Conservation (phyloP, 1,140 invertebrate species). For the Zaprionus lachaisei region DNA sequence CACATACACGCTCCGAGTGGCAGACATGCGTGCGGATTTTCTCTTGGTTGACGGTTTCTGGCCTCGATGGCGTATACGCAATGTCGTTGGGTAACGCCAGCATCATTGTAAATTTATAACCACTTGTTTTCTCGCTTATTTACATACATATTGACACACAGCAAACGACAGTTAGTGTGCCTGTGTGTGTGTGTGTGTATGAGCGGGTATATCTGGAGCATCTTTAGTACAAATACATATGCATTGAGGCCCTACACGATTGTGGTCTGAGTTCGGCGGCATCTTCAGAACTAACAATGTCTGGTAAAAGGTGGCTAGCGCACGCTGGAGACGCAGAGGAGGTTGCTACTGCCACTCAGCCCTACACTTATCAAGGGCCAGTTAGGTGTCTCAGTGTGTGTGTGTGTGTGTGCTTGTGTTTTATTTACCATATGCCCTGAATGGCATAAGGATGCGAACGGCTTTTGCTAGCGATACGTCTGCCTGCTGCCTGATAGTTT, state of each 20-base stretch:
- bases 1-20: slow-evolving; percentile 6
- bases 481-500: slow-evolving; percentile 14
- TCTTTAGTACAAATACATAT: slow-evolving; percentile 57
- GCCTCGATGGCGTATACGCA: slow-evolving; percentile 69
- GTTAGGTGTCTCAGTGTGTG: slow-evolving; percentile 50
- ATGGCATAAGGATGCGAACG: slow-evolving; percentile 51
- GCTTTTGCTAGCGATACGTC: slow-evolving; percentile 31
- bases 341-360: slow-evolving; percentile 44
- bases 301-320: slow-evolving; percentile 31
- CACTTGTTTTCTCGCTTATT: slow-evolving; percentile 79
- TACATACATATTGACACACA: slow-evolving; percentile 78
- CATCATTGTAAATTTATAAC: slow-evolving; percentile 78
- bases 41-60: slow-evolving; percentile 67
- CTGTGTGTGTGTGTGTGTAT: slow-evolving; percentile 22
- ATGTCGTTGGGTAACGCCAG: slow-evolving; percentile 46
- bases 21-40: slow-evolving; percentile 48
- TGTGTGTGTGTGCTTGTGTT: slow-evolving; percentile 14
- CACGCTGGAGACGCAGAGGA: neutral
- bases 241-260: slow-evolving; percentile 49
- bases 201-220: slow-evolving; percentile 57
- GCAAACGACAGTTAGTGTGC: slow-evolving; percentile 55
- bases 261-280: slow-evolving; percentile 53
- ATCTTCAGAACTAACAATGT: slow-evolving; percentile 71
- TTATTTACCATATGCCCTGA: slow-evolving; percentile 71
- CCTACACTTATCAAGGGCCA: slow-evolving; percentile 53